Percentiles rank a stretch among this genome's conserved stretches.
Conservation (phyloP, 2,888 invertebrate genomes). For the Temnothorax rugatulus region DNA sequence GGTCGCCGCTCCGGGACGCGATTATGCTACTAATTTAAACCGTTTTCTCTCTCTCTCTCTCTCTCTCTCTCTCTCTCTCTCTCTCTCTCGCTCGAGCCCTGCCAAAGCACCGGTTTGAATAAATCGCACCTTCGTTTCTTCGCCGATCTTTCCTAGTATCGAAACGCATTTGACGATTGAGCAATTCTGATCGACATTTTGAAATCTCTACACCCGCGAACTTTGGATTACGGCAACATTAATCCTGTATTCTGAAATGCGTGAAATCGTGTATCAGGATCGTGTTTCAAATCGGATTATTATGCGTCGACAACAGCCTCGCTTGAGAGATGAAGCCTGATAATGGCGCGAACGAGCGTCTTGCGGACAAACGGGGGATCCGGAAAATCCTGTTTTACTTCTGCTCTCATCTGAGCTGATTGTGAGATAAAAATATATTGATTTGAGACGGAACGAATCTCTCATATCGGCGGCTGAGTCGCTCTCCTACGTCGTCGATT, state of each 20-base stretch:
- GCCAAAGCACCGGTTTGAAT: neutral
- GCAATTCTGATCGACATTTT: conserved; percentile 4
- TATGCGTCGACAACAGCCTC: conserved; percentile 32
- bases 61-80: neutral
- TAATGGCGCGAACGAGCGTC: neutral
- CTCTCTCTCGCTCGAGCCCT: neutral
- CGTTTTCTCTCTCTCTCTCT: neutral
- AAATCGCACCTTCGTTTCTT: conserved; percentile 3
- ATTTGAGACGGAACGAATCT: conserved; percentile 44
- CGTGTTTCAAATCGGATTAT: conserved; percentile 45
- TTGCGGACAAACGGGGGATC: conserved; percentile 45
- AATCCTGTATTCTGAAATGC: conserved; percentile 31
- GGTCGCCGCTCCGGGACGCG: conserved; percentile 11
- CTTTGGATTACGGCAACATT: conserved; percentile 9
- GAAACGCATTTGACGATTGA: conserved; percentile 18
- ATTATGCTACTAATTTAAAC: conserved; percentile 50
- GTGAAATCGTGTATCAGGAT: conserved; percentile 32
- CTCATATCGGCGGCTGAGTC: conserved; percentile 16
- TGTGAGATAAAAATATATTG: conserved; percentile 52
- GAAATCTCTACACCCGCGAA: neutral
- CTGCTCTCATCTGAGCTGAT: conserved; percentile 41
- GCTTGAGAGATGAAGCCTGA: conserved; percentile 28
- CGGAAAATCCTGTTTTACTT: conserved; percentile 51
- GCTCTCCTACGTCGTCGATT: conserved; percentile 56
- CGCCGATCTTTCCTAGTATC: neutral